These are phyloP conservation scores for Meloidogyne exigua DNA, from an alignment of 1,140 invertebrate genomes.

Conservation along the genomic window DNA sequence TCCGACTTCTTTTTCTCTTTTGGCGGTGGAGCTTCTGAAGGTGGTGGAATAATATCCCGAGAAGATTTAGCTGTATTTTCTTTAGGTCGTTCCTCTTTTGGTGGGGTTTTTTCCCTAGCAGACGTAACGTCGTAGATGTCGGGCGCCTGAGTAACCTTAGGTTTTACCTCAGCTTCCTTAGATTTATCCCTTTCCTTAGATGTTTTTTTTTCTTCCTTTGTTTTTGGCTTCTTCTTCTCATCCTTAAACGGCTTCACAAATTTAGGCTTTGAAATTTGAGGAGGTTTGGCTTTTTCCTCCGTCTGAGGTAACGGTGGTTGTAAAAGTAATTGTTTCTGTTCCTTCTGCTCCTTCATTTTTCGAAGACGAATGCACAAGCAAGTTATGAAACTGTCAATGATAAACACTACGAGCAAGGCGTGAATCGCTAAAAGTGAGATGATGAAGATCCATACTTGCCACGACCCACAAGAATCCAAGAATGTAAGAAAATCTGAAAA, in stretches of 20 bases:
- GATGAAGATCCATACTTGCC: background rate
- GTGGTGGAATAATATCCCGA: background rate
- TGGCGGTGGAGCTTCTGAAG: background rate
- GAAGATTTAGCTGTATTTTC: background rate
- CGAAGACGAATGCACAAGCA: background rate
- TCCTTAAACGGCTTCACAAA: background rate
- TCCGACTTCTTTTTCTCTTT: background rate
- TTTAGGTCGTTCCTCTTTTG: constrained; percentile 1
- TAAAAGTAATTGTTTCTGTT: background rate
- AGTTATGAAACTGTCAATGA: constrained; percentile 4
- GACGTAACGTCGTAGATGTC: background rate
- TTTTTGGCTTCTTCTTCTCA: background rate
- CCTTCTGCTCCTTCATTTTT: background rate
- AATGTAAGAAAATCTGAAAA: background rate
- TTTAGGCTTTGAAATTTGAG: background rate
- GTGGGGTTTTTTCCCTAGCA: background rate
- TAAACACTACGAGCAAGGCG: background rate
- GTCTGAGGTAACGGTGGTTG: background rate
- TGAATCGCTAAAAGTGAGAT: background rate
- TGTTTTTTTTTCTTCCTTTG: background rate
- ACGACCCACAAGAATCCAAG: background rate
- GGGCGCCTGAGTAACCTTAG: background rate
- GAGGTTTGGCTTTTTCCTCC: background rate
- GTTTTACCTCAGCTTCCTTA: background rate
- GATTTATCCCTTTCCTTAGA: background rate